Evolutionary conservation across 2,797 vertebrate genomes (phyloP).

Genomic region (Oophaga sylvatica): DNA sequence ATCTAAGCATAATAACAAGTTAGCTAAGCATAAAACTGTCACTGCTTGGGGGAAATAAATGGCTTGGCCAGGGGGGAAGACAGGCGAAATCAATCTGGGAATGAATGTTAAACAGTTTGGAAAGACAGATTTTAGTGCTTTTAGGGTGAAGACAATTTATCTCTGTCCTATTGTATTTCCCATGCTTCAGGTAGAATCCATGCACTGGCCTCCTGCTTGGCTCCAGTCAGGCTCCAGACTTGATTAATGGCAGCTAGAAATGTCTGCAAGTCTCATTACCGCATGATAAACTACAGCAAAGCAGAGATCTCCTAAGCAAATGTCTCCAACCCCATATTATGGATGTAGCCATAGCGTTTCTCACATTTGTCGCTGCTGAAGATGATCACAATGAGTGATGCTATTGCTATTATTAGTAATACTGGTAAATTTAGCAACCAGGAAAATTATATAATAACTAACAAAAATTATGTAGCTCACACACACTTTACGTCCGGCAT

Average conservation of each 20-base stretch:
- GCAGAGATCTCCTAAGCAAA: conserved; percentile 68
- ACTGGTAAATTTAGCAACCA: background rate
- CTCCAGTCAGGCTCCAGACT: conserved; percentile 85
- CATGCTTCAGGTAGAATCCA: conserved; percentile 72
- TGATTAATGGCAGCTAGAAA: conserved; percentile 92
- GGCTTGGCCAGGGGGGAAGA: conserved; percentile 72
- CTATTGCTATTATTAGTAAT: background rate
- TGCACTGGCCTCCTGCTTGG: conserved; percentile 77
- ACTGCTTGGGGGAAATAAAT: conserved; percentile 74
- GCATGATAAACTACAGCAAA: conserved; percentile 80
- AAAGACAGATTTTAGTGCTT: conserved; percentile 75
- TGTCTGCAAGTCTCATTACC: conserved; percentile 86
- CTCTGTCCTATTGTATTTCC: conserved; percentile 81
- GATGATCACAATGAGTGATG: background rate
- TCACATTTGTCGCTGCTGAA: background rate
- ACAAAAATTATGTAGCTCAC: background rate
- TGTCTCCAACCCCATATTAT: conserved; percentile 67
- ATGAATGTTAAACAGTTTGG: conserved; percentile 77
- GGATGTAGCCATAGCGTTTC: conserved; percentile 42
- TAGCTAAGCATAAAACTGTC: conserved; percentile 89
- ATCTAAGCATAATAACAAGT: conserved; percentile 86
- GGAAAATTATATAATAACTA: background rate
- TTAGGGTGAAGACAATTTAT: conserved; percentile 78
- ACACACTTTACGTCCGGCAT: too few species aligned
- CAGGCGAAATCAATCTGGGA: conserved; percentile 86